A percentile compares a stretch with the other conserved stretches of the same genome.
Conservation (phyloP, 2,797 vertebrate genomes). For the Pipistrellus pygmaeus region DNA sequence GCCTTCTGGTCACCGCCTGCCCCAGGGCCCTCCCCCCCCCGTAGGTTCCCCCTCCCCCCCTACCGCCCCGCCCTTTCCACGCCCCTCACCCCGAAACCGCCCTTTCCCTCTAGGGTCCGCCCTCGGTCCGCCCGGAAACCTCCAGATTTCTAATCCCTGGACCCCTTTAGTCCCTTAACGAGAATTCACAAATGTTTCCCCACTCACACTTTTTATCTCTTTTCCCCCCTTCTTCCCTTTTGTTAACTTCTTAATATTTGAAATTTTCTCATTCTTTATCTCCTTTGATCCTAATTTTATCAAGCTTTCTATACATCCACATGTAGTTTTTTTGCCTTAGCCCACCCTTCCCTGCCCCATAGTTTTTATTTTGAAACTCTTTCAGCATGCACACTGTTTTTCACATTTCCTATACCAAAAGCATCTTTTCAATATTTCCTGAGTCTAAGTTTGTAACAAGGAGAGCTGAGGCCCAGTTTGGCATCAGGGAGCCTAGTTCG, state of each 20-base stretch:
- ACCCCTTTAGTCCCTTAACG: constrained; percentile 23
- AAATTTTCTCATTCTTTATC: constrained; percentile 12
- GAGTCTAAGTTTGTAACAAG: constrained; percentile 34
- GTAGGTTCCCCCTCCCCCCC: background rate
- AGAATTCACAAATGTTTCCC: background rate
- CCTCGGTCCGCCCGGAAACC: constrained; percentile 58
- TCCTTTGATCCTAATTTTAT: constrained; percentile 59
- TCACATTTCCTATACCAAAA: background rate
- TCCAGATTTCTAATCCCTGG: background rate
- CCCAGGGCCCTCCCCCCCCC: constrained; percentile 60
- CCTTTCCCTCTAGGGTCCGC: constrained; percentile 69
- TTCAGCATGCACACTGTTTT: background rate
- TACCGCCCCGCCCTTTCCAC: constrained; percentile 78
- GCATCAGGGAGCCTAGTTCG: background rate
- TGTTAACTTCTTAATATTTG: constrained; percentile 13
- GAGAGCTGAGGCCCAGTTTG: constrained; percentile 26
- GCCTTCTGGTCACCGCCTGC: constrained; percentile 71
- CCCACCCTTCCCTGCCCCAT: background rate
- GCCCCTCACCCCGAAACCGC: constrained; percentile 82
- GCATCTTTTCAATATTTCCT: constrained; percentile 17
- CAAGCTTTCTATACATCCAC: constrained; percentile 32
- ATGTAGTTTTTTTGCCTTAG: constrained; percentile 34
- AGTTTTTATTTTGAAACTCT: constrained; percentile 42
- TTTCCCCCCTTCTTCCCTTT: background rate
- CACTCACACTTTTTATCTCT: background rate